A percentile compares a stretch with the other conserved stretches of the same genome.
These are phyloP conservation scores for Drosophila malerkotliana DNA, from an alignment of 1,140 invertebrate genomes.

Conservation along the genomic window DNA sequence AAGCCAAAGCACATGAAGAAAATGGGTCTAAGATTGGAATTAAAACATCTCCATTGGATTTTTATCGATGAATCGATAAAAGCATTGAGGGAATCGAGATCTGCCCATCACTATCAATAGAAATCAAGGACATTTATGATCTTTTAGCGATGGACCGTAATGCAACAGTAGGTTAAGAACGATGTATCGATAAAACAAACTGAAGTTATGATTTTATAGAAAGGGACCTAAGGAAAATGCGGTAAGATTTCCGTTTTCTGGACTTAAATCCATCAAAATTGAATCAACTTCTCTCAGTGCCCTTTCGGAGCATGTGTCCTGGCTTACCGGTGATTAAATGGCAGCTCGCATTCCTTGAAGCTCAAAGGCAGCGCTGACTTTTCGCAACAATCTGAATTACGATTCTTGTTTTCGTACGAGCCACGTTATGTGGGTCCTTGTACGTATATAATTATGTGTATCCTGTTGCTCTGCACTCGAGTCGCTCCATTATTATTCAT, in stretches of 20 bases:
- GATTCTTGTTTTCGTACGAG: constrained; percentile 32
- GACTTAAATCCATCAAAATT: too few species aligned
- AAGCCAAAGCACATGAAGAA: constrained; percentile 7
- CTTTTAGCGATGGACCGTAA: too few species aligned
- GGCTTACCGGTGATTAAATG: constrained; percentile 74
- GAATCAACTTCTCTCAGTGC: constrained; percentile 7
- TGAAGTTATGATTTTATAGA: too few species aligned
- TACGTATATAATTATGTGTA: neutral
- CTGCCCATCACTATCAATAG: too few species aligned
- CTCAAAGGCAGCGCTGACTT: constrained; percentile 65
- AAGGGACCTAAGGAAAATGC: too few species aligned
- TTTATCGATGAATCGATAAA: too few species aligned
- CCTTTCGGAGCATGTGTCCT: constrained; percentile 12
- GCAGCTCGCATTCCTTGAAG: constrained; percentile 37
- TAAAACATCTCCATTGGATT: too few species aligned
- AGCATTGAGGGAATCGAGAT: too few species aligned
- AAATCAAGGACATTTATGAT: too few species aligned
- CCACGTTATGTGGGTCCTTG: neutral
- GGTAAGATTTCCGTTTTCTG: too few species aligned
- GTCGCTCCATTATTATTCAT: constrained; percentile 53
- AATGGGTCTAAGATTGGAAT: neutral
- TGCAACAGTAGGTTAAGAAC: too few species aligned
- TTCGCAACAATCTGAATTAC: constrained; percentile 46
- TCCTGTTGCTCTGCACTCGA: neutral
- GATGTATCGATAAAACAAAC: too few species aligned